Evolutionary conservation across 2,797 vertebrate genomes (phyloP).

Genomic region (Discoglossus pictus): DNA sequence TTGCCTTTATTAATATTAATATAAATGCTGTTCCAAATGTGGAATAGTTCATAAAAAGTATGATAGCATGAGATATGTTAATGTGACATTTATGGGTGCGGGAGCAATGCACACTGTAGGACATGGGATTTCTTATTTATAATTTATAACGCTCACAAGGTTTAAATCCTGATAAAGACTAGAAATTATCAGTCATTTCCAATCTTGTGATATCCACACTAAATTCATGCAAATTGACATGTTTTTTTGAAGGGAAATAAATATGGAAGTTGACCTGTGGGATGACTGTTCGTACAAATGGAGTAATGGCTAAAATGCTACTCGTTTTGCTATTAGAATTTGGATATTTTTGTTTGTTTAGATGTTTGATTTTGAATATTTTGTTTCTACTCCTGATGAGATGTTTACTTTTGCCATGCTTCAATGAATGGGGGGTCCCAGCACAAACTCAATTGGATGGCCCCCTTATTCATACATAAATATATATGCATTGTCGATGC

Average conservation of each 20-base stretch:
- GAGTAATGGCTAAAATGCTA: too few relatives aligned
- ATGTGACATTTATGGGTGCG: constrained; percentile 38
- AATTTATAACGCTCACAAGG: constrained; percentile 4
- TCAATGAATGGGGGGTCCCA: too few relatives aligned
- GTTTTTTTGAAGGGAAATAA: neutral
- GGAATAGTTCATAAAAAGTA: constrained; percentile 34
- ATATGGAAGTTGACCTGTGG: neutral
- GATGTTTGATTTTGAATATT: too few relatives aligned
- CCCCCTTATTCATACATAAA: too few relatives aligned
- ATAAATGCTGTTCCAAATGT: constrained; percentile 27
- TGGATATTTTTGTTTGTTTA: too few relatives aligned
- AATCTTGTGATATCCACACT: neutral
- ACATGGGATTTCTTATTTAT: constrained; percentile 33
- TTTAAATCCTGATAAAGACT: constrained; percentile 16
- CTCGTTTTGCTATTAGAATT: too few relatives aligned
- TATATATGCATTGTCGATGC: too few relatives aligned
- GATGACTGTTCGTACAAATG: too few relatives aligned
- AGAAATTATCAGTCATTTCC: constrained; percentile 8
- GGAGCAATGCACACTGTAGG: constrained; percentile 6
- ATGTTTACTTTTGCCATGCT: too few relatives aligned
- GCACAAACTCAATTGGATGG: too few relatives aligned
- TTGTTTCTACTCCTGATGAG: too few relatives aligned
- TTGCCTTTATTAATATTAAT: constrained; percentile 43
- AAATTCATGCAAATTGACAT: neutral
- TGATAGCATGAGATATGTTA: constrained; percentile 37